Base-by-base conservation (phyloP, 2,888 invertebrate genomes). In the Drosophila mimetica region DNA sequence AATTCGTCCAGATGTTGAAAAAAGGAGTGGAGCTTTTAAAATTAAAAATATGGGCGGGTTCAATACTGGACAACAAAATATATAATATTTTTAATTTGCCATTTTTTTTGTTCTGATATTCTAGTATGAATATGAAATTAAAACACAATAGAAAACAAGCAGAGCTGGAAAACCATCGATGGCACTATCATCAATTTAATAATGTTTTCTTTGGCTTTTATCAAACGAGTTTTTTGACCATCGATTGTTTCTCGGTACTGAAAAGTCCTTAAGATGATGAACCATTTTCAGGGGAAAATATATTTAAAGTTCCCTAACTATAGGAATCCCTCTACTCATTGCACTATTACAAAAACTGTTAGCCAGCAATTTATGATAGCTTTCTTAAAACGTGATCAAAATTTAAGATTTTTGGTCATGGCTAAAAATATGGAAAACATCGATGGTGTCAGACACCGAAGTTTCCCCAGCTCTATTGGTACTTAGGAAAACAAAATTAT, bases 151-250 rank as follows among this genome's bases (percentile, higher is more conserved):
- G 1, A 28, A 44, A 28, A 16, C 5, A 44, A 44, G 28, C 44
- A 28, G 44, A 44, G 44, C 44, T 44, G 28, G 28, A 44, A 44
- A 44, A 44, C 25, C 44, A 44, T 44, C 14, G 44, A 44, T 44
- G 44, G 44, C 42, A 42, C n/a, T 42, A 8, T 42, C 22, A 8
- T 42, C 22, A 42, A 42, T n/a, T 42, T 1, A 8, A 22, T 42
- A n/a, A 8, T n/a, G 3, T 11, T 11, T 14, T 44, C 4, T 8
- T 16, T 16, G 18, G 5, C 9, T 14, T 25, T 22, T n/a, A n/a
- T 8, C n/a, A 8, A n/a, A 5, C 20, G 13, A 41, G 13, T 9
- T 42, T 9, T 44, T 25, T 42, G 11, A 14, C 44, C 25, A 44
- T 44, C 44, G 44, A 14, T 44, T 25, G 14, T 44, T 44, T 25